A percentile compares a stretch with the other conserved stretches of the same genome.
Conservation (phyloP, 2,113 vertebrate genomes). For the Chaetorhynchus papuensis region DNA sequence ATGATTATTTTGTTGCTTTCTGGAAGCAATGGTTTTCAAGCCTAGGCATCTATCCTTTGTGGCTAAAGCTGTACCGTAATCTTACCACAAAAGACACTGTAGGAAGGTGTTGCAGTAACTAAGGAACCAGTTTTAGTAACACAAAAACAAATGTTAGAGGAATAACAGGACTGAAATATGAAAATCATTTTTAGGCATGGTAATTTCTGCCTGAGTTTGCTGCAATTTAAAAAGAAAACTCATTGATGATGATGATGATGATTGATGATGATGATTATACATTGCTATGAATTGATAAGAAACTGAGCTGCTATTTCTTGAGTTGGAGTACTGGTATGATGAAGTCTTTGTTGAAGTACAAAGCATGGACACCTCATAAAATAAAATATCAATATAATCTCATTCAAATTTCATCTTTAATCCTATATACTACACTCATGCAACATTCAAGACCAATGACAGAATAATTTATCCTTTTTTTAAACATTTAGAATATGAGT, state of each 20-base stretch:
- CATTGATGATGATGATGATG: background rate
- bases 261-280: background rate
- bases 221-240: background rate
- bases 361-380: background rate
- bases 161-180: background rate
- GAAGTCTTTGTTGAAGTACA: background rate
- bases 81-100: background rate
- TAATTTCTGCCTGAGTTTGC: background rate
- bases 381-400: background rate
- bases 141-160: background rate
- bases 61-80: background rate
- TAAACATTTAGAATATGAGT: background rate
- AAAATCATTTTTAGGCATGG: background rate
- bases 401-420: background rate
- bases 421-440: background rate
- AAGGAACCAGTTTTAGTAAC: background rate
- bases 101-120: background rate
- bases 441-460: background rate
- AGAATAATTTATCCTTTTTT: background rate
- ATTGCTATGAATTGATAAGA: background rate
- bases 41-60: background rate
- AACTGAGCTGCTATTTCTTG: background rate
- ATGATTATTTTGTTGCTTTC: background rate
- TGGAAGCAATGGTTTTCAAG: background rate
- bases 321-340: background rate